Evolutionary conservation across 2,797 vertebrate genomes (phyloP), one percentile per base, ranked within the genome.

Genomic region (Premnoplex brunnescens): DNA sequence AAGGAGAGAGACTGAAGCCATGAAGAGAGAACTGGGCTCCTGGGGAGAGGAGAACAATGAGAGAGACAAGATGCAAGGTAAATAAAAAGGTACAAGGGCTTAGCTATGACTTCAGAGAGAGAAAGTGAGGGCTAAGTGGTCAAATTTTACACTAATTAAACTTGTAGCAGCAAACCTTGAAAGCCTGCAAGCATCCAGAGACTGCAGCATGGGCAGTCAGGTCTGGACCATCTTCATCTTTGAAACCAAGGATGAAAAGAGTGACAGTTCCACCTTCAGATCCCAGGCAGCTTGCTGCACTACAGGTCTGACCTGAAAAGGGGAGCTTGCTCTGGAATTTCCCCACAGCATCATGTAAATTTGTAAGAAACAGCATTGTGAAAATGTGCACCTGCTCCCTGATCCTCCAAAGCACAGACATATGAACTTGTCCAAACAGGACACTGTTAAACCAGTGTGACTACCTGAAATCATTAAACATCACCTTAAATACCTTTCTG

Each of bases 21-120:
- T 11, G 23, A 19, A 32, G 73, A 76, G 58, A 88, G 16, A 90
- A 9, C 58, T 11, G 52, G 6, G 51, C 41, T 71, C 85, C 75
- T 21, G 37, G 63, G 24, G 88, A 95, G 85, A 68, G 36, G 11
- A 48, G 62, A 66, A 93, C 67, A 95, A 90, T 78, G 51, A 56
- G 10, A 81, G 59, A 91, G 34, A 82, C 78, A 71, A 95, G 26
- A 79, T 30, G 84, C 32, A 85, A 91, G 79, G 88, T 90, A 96
- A 97, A 94, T 80, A 87, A 84, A 88, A 79, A 74, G 55, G 59
- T 63, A 78, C 44, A 37, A 92, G 44, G 24, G 34, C 60, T 91
- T 75, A 62, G n/a, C 4, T 91, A 60, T 88, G 71, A 78, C 66
- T 87, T 87, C 73, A 85, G 59, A 84, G 82, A 71, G 59, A 82